These are phyloP conservation scores for Philopotamus ludificatus DNA, from an alignment of 1,140 invertebrate genomes.

Conservation along the genomic window DNA sequence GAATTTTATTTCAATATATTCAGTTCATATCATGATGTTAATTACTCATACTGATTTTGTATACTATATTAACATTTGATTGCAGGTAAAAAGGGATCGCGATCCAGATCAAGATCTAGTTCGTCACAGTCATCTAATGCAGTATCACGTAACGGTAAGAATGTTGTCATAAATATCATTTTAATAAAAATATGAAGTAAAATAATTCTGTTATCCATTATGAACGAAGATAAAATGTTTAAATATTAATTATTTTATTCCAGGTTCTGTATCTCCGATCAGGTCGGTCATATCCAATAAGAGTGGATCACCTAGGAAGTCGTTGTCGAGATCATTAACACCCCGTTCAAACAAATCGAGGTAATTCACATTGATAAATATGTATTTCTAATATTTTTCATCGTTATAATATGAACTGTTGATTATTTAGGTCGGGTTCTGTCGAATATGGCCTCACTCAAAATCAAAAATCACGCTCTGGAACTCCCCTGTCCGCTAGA, in stretches of 20 bases:
- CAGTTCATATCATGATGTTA: not conserved
- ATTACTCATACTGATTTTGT: not conserved
- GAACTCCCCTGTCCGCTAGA: conserved; percentile 24
- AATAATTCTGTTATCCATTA: not conserved
- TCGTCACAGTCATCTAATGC: not conserved
- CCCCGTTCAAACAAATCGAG: conserved; percentile 14
- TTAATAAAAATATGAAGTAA: not conserved
- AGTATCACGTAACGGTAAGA: not conserved
- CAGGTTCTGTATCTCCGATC: conserved; percentile 32
- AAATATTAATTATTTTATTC: no score
- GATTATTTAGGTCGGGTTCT: not conserved
- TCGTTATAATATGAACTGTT: not conserved
- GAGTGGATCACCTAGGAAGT: conserved; percentile 11
- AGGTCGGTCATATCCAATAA: conserved; percentile 26
- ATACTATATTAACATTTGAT: not conserved
- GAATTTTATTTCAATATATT: no score
- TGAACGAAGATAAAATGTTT: no score
- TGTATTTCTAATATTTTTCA: not conserved
- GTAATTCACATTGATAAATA: conserved; percentile 1
- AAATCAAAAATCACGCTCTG: conserved; percentile 13
- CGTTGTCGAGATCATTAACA: conserved; percentile 9
- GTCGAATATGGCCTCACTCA: not conserved
- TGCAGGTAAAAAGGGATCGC: not conserved
- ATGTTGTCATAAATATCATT: not conserved
- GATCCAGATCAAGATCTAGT: conserved; percentile 4